Evolutionary conservation across 2,113 vertebrate species (phyloP), one percentile per base, ranked within the genome.

Genomic region (Dendropsophus ebraccatus): DNA sequence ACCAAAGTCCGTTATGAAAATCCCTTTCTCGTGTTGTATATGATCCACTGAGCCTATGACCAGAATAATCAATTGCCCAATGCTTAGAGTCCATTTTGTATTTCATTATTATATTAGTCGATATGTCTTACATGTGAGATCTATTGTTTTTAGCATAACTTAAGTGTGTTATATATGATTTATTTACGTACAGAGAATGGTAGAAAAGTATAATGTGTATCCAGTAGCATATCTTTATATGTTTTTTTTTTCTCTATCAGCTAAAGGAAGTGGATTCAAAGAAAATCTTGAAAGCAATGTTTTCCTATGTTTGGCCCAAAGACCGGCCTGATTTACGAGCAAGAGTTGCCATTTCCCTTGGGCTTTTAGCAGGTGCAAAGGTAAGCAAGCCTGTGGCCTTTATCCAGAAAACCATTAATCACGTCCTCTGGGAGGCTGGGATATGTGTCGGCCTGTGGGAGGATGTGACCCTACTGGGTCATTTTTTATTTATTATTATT

Each of bases 231-330:
- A 13, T 25, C 17, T 25, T 84, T 65, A 60, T 41, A 30, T 70
- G 17, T 19, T 62, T 76, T 49, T 1, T 14, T 58, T 10, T 50
- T 89, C 16, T 4, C 82, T 88, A 67, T 87, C 35, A 99, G 98
- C 90, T 99, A 88, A 97, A 95, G 74, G 98, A 99, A 86, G 94
- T 98, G 28, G 94, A 99, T 91, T 94, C 94, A 87, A 52, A 89
- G 72, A 95, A 94, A 91, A 99, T 99, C 88, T 89, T 99, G 73
- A 92, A 92, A 89, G 97, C 96, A 0, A 99, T 99, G 97, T 87
- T 99, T 83, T 94, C 96, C 5, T 97, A 99, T 0, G 97, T 99
- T 84, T 99, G 98, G 98, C 98, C 98, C 75, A 96, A 95, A 79
- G 96, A 99, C 87, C 92, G 97, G 88, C 98, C 98, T 6, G 98